phyloP scores from a whole-genome alignment of 2,113 vertebrate species.

The Nannospalax galili region DNA sequence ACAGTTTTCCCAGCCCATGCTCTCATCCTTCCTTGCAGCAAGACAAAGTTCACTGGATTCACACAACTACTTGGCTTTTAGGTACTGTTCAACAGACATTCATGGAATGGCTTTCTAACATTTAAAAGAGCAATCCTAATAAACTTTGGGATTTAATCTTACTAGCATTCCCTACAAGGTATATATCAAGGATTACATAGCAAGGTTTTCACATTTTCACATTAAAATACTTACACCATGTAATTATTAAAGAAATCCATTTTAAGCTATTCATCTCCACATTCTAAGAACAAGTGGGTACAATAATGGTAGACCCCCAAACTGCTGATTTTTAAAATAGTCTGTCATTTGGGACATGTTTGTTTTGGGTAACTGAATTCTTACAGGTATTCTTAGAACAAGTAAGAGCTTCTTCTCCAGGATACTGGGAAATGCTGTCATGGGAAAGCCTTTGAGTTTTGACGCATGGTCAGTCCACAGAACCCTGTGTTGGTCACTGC shows the following conservation, averaged over 20 bases:
- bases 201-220: not conserved
- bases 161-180: not conserved
- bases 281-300: not conserved
- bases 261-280: not conserved
- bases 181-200: not conserved
- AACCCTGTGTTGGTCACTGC: not conserved
- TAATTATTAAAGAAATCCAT: not conserved
- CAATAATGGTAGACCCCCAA: not conserved
- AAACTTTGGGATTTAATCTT: not conserved
- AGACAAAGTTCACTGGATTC: conserved; percentile 17
- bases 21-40: not conserved
- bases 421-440: not conserved
- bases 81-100: not conserved
- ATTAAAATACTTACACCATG: conserved; percentile 7
- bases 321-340: not conserved
- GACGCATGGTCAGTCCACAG: not conserved
- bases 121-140: conserved; percentile 6
- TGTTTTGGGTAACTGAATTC: not conserved
- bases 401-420: not conserved
- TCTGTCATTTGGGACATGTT: not conserved
- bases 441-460: not conserved
- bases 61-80: not conserved
- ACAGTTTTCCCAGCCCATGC: not conserved
- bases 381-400: not conserved
- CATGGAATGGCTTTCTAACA: not conserved